A percentile compares a stretch with the other conserved stretches of the same genome.
Evolutionary conservation across 2,888 invertebrate genomes (phyloP).

Genomic region (Atethmia centrago): DNA sequence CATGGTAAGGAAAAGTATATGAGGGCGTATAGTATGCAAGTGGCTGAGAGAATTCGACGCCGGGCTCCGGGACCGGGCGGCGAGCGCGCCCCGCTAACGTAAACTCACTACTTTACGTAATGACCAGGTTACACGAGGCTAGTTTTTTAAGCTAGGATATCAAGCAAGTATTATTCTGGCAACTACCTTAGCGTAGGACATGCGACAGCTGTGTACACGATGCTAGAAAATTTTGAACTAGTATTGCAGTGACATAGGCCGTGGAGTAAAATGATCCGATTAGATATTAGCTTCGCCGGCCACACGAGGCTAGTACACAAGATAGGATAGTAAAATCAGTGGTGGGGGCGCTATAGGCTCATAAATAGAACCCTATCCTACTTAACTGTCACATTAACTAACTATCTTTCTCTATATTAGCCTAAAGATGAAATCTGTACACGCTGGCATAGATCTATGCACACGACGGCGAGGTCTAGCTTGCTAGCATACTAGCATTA

Average conservation of each 20-base stretch:
- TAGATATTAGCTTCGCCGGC: too few species aligned
- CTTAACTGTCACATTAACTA: background rate
- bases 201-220: too few species aligned
- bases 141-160: background rate
- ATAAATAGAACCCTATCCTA: background rate
- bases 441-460: background rate
- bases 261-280: background rate
- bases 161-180: background rate
- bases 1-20: conserved; percentile 45
- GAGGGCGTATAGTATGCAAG: conserved; percentile 44
- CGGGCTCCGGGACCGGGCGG: conserved; percentile 20
- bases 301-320: background rate
- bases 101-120: conserved; percentile 64
- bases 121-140: background rate
- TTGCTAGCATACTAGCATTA: background rate
- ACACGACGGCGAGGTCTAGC: background rate
- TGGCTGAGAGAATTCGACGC: conserved; percentile 46
- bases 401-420: background rate
- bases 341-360: background rate
- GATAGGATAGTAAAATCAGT: background rate
- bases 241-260: background rate
- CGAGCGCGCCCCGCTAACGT: conserved; percentile 37
- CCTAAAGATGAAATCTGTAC: background rate
- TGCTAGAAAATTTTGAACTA: background rate
- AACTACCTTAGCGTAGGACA: background rate